phyloP scores from a whole-genome alignment of 2,113 vertebrate genomes.

The Rhipidura dahli region DNA sequence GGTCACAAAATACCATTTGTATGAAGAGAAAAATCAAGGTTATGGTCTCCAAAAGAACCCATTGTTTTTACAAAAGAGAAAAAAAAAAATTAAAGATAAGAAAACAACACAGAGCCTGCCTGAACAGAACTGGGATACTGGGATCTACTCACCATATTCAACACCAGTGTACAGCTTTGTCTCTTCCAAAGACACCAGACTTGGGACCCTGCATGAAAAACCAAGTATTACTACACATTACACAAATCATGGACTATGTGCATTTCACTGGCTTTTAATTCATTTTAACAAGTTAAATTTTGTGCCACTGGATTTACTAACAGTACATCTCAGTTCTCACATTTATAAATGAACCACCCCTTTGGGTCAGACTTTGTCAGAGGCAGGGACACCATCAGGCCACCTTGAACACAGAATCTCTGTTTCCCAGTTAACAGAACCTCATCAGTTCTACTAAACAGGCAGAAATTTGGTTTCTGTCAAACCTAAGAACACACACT shows the following conservation, averaged over 20 bases:
- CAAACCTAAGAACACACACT: not conserved
- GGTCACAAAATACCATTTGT: not conserved
- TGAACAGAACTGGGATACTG: not conserved
- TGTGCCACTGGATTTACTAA: not conserved
- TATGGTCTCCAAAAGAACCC: not conserved
- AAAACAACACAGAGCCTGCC: not conserved
- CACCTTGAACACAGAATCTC: not conserved
- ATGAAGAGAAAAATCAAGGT: not conserved
- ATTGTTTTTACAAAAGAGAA: not conserved
- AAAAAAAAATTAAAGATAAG: not conserved
- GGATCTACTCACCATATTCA: slow-evolving; percentile 80
- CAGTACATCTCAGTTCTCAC: not conserved
- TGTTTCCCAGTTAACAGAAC: not conserved
- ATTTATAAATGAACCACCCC: not conserved
- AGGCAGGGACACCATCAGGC: not conserved
- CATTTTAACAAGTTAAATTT: not conserved
- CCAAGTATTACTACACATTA: not conserved
- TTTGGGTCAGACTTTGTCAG: not conserved
- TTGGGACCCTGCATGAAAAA: slow-evolving; percentile 83
- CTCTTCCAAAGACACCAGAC: slow-evolving; percentile 89
- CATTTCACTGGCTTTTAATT: not conserved
- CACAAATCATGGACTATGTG: not conserved
- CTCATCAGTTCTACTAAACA: not conserved
- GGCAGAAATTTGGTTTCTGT: not conserved
- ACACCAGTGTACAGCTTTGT: slow-evolving; percentile 88